Evolutionary conservation across 1,140 invertebrate genomes (phyloP), one percentile per base, ranked within the genome.

Genomic region (Aphelinus certus): DNA sequence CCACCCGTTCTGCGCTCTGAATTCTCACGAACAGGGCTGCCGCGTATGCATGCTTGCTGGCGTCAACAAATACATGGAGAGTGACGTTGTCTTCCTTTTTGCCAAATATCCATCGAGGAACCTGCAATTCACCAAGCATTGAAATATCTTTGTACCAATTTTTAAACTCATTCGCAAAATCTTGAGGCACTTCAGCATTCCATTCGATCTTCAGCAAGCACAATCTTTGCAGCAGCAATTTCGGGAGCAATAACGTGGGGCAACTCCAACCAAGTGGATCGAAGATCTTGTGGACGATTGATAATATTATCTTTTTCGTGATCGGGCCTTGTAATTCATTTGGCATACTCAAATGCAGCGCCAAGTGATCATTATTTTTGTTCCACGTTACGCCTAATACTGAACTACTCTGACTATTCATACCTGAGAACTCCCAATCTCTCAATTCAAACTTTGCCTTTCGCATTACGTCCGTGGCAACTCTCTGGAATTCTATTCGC

Each of bases 1-100:
- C 51, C 51, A 53, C 51, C 4, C 9, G 4, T 9, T 53, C 51
- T 53, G 4, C 9, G 4, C 10, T 60, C 43, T 73, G 42, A 3
- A 66, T 42, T 63, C 49, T 48, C 10, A 58, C 4, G 57, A 66
- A 73, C 5, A 64, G 42, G 26, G 45, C 63, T 10, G 71, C 56
- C 2, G 63, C 51, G 46, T 64, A 73, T 6, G 58, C 71, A 48
- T 49, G 47, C 10, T 26, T 26, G 7, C 48, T 58, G 7, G 51
- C 51, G 48, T 49, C n/a, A 57, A 64, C 61, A 61, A 69, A 75
- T 3, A 62, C 57, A 69, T 67, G 73, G 3, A 75, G 51, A 42
- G 43, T 60, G 53, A 68, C 47, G 45, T 10, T 3, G n/a, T 61
- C 55, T 43, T 48, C 42, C 4, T 26, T 46, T 57, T 58, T 10